Conservation (phyloP, 2,113 vertebrate genomes). For the Amia ocellicauda region DNA sequence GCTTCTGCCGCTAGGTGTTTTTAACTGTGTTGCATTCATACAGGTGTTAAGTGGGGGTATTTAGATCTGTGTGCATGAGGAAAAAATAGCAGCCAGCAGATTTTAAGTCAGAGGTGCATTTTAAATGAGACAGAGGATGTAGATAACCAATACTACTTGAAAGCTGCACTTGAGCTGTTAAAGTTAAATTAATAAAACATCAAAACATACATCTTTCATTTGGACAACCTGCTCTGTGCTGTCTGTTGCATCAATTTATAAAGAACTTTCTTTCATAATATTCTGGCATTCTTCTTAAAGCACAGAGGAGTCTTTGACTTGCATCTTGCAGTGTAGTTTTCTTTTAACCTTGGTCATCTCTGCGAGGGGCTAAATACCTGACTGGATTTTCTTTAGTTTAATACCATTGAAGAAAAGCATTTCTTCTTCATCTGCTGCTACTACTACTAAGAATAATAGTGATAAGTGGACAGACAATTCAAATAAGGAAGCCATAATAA, state of each 20-base stretch:
- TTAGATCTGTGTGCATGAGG: not conserved
- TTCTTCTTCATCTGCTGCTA: no score
- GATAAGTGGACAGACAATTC: not conserved
- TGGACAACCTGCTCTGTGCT: not conserved
- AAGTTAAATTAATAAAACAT: slow-evolving; percentile 1
- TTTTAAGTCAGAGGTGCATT: no score
- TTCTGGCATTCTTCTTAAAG: no score
- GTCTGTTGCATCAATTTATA: not conserved
- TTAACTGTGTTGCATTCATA: not conserved
- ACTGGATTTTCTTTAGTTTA: no score
- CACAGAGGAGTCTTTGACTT: no score
- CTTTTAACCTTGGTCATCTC: no score
- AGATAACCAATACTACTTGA: not conserved
- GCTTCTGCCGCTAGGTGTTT: not conserved
- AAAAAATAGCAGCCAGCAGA: no score
- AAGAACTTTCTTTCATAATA: no score
- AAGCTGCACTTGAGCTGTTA: not conserved
- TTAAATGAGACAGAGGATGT: not conserved
- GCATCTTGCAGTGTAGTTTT: no score
- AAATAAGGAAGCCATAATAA: slow-evolving; percentile 48
- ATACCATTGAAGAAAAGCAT: no score
- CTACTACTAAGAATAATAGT: not conserved
- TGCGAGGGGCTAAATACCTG: no score
- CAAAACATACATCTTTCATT: not conserved
- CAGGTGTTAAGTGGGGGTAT: slow-evolving; percentile 4